Evolutionary conservation across 1,140 invertebrate species (phyloP).

Genomic region (Drosophila takahashii): DNA sequence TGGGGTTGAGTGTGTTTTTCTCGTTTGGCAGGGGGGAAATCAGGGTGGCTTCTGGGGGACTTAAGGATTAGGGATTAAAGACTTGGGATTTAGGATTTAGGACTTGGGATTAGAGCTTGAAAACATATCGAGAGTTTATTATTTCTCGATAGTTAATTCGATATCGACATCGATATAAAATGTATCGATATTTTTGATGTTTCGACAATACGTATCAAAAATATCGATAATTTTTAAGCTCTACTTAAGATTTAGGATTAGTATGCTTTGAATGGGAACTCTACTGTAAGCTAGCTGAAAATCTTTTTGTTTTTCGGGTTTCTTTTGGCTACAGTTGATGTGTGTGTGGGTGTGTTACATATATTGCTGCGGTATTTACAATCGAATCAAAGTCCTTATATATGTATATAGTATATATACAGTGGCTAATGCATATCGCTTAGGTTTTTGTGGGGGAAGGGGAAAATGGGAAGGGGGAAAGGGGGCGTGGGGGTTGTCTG

Average conservation of each 20-base stretch:
- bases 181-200: too few species aligned
- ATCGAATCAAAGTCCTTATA: slow-evolving; percentile 64
- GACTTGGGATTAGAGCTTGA: too few species aligned
- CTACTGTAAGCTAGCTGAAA: slow-evolving; percentile 41
- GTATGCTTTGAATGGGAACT: slow-evolving; percentile 19
- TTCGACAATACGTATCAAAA: too few species aligned
- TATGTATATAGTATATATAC: slow-evolving; percentile 67
- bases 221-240: too few species aligned
- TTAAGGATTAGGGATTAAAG: neutral
- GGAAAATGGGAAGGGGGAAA: too few species aligned
- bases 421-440: slow-evolving; percentile 62
- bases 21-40: slow-evolving; percentile 8
- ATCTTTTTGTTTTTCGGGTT: slow-evolving; percentile 15
- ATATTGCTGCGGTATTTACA: slow-evolving; percentile 69
- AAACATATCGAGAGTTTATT: too few species aligned
- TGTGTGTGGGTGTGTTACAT: slow-evolving; percentile 14
- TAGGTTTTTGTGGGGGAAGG: neutral
- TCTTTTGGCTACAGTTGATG: slow-evolving; percentile 20
- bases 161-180: too few species aligned
- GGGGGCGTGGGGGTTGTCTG: slow-evolving; percentile 15
- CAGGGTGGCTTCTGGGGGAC: neutral
- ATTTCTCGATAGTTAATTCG: too few species aligned
- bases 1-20: neutral
- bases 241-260: neutral
- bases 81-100: neutral